Evolutionary conservation across 37 sponge, comb jelly and placozoan genomes (phyloP).

Genomic region (Tethya wilhelma): DNA sequence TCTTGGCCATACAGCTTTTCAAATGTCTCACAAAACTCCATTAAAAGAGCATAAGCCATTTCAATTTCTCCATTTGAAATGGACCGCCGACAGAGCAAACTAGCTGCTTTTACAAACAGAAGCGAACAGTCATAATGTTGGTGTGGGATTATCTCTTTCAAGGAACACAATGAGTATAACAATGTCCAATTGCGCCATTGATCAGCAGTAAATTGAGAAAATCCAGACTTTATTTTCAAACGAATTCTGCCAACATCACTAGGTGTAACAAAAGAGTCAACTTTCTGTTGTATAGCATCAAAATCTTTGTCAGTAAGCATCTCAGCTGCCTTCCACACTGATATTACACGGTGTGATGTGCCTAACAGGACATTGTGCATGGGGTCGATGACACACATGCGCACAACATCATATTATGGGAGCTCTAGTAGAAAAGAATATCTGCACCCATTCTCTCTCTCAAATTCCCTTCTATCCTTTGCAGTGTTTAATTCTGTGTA

Average conservation of each 20-base stretch:
- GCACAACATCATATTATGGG: conserved; percentile 27
- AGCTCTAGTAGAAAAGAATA: conserved; percentile 9
- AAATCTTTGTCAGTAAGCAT: no score
- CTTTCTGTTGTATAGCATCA: conserved; percentile 22
- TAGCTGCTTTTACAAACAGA: conserved; percentile 53
- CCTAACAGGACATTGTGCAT: conserved; percentile 44
- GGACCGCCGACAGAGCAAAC: conserved; percentile 7
- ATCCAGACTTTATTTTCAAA: conserved; percentile 36
- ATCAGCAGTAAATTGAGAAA: conserved; percentile 59
- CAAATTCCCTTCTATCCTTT: conserved; percentile 7
- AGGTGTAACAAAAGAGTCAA: conserved; percentile 24
- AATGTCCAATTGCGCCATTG: no score
- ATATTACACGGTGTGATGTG: no score
- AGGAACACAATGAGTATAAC: conserved; percentile 1
- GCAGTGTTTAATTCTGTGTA: conserved; percentile 5
- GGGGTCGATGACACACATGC: conserved; percentile 37
- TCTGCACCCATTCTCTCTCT: conserved; percentile 13
- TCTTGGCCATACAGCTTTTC: conserved; percentile 36
- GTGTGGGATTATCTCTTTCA: conserved; percentile 5
- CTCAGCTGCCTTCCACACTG: no score
- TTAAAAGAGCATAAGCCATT: conserved; percentile 23
- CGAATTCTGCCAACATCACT: conserved; percentile 47
- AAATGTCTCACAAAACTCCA: conserved; percentile 26
- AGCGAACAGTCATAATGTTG: conserved; percentile 36
- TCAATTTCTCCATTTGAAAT: conserved; percentile 12